Conservation (phyloP, 2,797 vertebrate species). For the Gymnopithys bicolor region DNA sequence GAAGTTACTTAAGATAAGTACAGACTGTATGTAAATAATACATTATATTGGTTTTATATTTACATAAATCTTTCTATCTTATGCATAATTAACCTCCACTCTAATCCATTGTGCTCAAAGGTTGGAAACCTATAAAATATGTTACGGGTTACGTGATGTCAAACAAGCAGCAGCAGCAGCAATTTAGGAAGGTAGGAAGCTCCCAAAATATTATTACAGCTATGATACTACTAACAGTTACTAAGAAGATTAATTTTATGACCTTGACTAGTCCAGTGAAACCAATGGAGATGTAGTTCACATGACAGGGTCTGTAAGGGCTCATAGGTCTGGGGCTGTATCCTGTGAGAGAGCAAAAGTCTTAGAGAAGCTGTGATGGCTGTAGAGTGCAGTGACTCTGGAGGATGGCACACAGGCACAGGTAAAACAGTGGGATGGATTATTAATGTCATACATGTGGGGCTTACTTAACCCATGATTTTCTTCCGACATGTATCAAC, state of each 20-base stretch:
- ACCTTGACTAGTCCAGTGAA: background rate
- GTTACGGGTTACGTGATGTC: background rate
- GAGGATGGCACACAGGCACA: background rate
- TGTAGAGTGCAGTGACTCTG: background rate
- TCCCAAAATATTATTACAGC: background rate
- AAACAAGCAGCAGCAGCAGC: background rate
- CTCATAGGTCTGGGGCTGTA: fast-evolving
- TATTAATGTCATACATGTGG: background rate
- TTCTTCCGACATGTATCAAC: background rate
- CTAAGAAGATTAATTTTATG: background rate
- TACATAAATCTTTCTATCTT: conserved; percentile 47
- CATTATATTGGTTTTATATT: conserved; percentile 45
- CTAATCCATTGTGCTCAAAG: conserved; percentile 26
- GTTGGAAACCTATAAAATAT: conserved; percentile 1
- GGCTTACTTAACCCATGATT: background rate
- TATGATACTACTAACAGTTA: background rate
- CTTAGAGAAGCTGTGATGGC: background rate
- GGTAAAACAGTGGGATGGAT: fast-evolving
- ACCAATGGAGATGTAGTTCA: background rate
- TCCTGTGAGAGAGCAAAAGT: fast-evolving
- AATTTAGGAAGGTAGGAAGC: background rate
- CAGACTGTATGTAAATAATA: conserved; percentile 44
- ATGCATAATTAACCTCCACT: conserved; percentile 60
- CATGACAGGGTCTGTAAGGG: fast-evolving
- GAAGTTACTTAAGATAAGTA: conserved; percentile 32